Conservation (phyloP, 92 coral and sea anemone species). For the Porites evermanni region DNA sequence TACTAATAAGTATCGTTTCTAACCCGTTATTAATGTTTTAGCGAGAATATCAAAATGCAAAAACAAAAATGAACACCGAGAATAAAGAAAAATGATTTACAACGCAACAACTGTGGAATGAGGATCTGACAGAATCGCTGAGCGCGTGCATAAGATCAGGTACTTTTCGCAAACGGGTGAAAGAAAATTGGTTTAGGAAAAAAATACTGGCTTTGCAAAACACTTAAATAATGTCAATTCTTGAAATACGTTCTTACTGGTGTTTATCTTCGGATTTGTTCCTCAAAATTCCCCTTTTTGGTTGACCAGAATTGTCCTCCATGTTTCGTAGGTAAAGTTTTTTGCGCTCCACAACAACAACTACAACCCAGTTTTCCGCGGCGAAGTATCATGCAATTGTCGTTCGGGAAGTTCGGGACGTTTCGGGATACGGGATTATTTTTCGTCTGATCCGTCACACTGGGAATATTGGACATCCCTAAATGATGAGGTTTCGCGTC, state of each 20-base stretch:
- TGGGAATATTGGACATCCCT: too few relatives aligned
- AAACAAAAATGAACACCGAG: neutral
- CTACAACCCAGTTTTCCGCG: constrained; percentile 17
- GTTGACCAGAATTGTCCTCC: constrained; percentile 54
- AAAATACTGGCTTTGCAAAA: neutral
- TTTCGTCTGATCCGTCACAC: too few relatives aligned
- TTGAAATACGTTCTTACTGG: constrained; percentile 67
- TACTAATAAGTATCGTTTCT: too few relatives aligned
- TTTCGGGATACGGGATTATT: too few relatives aligned
- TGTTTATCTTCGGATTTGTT: constrained; percentile 87
- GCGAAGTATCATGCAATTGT: neutral
- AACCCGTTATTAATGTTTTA: too few relatives aligned
- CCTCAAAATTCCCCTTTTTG: constrained; percentile 86
- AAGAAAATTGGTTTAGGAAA: neutral
- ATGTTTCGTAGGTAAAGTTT: constrained; percentile 24
- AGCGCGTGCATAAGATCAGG: constrained; percentile 43
- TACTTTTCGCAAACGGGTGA: neutral
- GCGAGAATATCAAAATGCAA: neutral
- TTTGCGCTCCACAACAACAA: constrained; percentile 1
- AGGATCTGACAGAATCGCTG: neutral
- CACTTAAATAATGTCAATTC: neutral
- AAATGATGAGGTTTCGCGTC: too few relatives aligned
- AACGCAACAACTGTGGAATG: neutral
- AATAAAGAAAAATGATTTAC: neutral
- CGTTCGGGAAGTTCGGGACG: neutral